Conservation (phyloP, 1,140 invertebrate genomes). For the Hypothenemus hampei region DNA sequence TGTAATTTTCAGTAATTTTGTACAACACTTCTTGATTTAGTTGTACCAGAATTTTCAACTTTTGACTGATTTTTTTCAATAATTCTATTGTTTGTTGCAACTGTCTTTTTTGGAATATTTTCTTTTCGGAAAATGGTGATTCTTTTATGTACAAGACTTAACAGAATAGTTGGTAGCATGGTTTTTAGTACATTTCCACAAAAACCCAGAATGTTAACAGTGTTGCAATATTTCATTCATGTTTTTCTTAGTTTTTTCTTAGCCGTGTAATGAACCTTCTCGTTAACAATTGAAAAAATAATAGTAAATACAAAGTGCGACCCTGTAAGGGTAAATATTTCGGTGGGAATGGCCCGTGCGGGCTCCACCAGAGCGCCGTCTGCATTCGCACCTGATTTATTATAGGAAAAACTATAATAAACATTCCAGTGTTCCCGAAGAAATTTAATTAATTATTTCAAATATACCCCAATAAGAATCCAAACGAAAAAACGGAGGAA, state of each 20-base stretch:
- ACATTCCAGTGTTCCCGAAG: conserved; percentile 37
- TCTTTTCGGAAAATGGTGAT: not conserved
- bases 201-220: too few species aligned
- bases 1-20: not conserved
- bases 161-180: too few species aligned
- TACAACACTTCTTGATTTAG: not conserved
- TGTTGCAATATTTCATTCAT: too few species aligned
- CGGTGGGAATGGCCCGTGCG: conserved; percentile 37
- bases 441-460: conserved; percentile 44
- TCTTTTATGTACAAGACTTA: too few species aligned
- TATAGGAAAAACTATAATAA: conserved; percentile 37
- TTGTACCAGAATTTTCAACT: not conserved
- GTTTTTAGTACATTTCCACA: too few species aligned
- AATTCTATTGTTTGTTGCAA: too few species aligned
- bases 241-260: too few species aligned
- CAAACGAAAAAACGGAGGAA: conserved; percentile 36
- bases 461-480: conserved; percentile 41
- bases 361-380: conserved; percentile 34
- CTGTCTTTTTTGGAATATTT: not conserved
- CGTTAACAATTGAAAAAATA: too few species aligned
- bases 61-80: not conserved
- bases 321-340: conserved; percentile 28
- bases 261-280: too few species aligned
- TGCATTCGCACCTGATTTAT: conserved; percentile 41
- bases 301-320: too few species aligned